phyloP scores from a whole-genome alignment of 2,888 invertebrate genomes.

The Nemotelus pantherinus region DNA sequence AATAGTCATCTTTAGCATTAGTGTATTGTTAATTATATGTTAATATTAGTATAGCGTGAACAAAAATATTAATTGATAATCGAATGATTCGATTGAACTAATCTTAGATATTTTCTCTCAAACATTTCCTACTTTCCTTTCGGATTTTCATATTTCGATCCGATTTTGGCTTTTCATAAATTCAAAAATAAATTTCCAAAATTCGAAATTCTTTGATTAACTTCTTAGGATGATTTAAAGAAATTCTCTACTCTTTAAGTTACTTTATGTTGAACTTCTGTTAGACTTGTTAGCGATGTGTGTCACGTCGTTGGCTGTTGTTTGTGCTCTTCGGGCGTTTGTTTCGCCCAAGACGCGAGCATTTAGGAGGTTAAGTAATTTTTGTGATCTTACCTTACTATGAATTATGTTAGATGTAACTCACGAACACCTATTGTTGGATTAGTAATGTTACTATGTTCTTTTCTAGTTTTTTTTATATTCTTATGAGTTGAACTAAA shows the following conservation, averaged over 20 bases:
- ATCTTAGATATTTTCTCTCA: neutral
- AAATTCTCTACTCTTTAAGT: too few species aligned
- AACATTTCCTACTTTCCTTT: neutral
- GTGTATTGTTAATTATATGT: slow-evolving; percentile 18
- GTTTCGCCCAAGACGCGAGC: too few species aligned
- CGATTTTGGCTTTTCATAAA: neutral
- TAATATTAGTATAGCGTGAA: slow-evolving; percentile 25
- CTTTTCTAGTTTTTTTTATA: slow-evolving; percentile 21
- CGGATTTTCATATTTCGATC: neutral
- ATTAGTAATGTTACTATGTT: slow-evolving; percentile 3
- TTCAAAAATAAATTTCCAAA: neutral
- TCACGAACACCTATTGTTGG: neutral
- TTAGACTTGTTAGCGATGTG: too few species aligned
- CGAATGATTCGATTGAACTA: neutral
- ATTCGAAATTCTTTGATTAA: neutral
- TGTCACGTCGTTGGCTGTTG: too few species aligned
- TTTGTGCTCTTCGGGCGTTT: too few species aligned
- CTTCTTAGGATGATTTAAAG: neutral
- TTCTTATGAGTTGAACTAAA: neutral
- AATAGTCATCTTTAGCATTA: slow-evolving; percentile 33
- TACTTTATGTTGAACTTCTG: too few species aligned
- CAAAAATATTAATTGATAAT: slow-evolving; percentile 19
- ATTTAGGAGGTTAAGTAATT: neutral
- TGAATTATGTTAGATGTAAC: slow-evolving; percentile 12
- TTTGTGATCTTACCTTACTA: slow-evolving; percentile 30